Percentiles rank a stretch among this genome's conserved stretches.
Evolutionary conservation across 2,113 vertebrate species (phyloP).

Genomic region (Pongo abelii): DNA sequence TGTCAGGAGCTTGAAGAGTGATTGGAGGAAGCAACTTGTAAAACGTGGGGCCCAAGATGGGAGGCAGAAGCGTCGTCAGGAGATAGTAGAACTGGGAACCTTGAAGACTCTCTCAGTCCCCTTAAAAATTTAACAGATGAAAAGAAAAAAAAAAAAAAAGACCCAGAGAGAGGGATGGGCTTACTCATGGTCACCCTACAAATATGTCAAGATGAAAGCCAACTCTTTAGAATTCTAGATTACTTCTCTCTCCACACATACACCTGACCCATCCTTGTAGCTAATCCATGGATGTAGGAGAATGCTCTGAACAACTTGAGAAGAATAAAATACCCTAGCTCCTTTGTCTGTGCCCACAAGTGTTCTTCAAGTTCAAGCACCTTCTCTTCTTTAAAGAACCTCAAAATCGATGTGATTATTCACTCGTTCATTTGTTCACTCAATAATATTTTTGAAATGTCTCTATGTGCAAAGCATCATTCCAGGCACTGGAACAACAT

Average conservation of each 20-base stretch:
- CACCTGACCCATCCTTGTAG: background rate
- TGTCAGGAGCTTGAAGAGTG: background rate
- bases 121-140: background rate
- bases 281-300: background rate
- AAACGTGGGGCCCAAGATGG: background rate
- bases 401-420: background rate
- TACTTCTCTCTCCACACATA: background rate
- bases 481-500: background rate
- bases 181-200: background rate
- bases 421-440: background rate
- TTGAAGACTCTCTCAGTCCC: background rate
- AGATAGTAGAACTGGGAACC: background rate
- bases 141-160: background rate
- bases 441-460: background rate
- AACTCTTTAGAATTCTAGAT: background rate
- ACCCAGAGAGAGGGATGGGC: background rate
- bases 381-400: background rate
- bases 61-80: background rate
- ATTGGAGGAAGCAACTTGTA: conserved; percentile 15
- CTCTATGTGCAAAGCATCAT: background rate
- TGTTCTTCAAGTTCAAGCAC: background rate
- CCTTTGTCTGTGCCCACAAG: background rate
- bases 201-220: background rate
- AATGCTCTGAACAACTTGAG: background rate
- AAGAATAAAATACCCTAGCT: background rate